A percentile compares a stretch with the other conserved stretches of the same genome.
Evolutionary conservation across 2,888 invertebrate species (phyloP).

Genomic region (Lagria hirta): DNA sequence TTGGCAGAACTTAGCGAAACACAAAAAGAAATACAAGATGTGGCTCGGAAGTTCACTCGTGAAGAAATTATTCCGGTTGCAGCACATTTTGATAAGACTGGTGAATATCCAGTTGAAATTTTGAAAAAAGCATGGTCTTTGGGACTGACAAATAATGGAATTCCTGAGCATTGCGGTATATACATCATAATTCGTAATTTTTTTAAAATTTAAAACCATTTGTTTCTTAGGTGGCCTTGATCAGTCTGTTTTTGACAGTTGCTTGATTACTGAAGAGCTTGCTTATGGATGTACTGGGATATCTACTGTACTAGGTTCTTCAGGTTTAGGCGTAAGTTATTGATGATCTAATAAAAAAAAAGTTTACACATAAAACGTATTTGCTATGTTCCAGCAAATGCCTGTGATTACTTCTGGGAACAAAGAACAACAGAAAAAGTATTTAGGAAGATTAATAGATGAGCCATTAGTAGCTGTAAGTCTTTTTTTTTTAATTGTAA

Average conservation of each 20-base stretch:
- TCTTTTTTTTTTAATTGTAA: conserved; percentile 1
- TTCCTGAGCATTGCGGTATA: conserved; percentile 76
- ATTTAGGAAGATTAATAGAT: conserved; percentile 84
- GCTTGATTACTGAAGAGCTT: conserved; percentile 85
- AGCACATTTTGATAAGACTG: conserved; percentile 83
- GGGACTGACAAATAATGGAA: conserved; percentile 84
- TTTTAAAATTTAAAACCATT: conserved; percentile 1
- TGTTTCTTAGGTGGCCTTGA: conserved; percentile 70
- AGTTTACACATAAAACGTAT: too few relatives aligned
- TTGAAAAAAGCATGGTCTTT: conserved; percentile 90
- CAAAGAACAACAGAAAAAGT: conserved; percentile 91
- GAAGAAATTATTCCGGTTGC: conserved; percentile 94
- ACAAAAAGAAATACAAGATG: conserved; percentile 75
- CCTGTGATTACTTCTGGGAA: conserved; percentile 83
- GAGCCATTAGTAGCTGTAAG: conserved; percentile 87
- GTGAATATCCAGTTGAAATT: conserved; percentile 93
- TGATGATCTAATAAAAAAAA: too few relatives aligned
- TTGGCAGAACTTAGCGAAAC: conserved; percentile 65
- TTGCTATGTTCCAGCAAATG: conserved; percentile 75
- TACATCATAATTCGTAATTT: background rate
- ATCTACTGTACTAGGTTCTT: conserved; percentile 75
- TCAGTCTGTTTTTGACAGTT: conserved; percentile 72
- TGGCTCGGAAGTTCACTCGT: conserved; percentile 84
- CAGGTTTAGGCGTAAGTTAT: conserved; percentile 13
- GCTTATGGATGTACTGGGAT: conserved; percentile 93